A percentile compares a stretch with the other conserved stretches of the same genome.
Evolutionary conservation across 1,140 invertebrate genomes (phyloP).

Genomic region (Palaemon carinicauda): DNA sequence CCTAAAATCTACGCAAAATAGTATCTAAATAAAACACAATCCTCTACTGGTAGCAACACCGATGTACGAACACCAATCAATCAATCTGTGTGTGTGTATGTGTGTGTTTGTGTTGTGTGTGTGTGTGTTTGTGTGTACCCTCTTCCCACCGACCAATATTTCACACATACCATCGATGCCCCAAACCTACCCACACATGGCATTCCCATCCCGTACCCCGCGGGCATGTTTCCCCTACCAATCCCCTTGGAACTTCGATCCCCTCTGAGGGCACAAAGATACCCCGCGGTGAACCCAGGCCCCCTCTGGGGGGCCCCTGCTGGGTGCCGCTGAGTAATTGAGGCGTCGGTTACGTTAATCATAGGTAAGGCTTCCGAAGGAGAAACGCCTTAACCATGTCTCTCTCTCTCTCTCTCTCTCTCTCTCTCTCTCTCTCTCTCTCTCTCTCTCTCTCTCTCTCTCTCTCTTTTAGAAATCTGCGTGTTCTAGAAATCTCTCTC

Average conservation of each 20-base stretch:
- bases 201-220: neutral
- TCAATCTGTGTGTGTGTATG: too few relatives aligned
- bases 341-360: slow-evolving; percentile 38
- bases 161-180: too few relatives aligned
- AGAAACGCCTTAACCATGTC: neutral
- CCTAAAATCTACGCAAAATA: too few relatives aligned
- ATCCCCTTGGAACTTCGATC: neutral
- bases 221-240: neutral
- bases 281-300: neutral
- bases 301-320: slow-evolving; percentile 17
- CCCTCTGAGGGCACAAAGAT: slow-evolving; percentile 11
- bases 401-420: neutral
- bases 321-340: slow-evolving; percentile 35
- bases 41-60: too few relatives aligned
- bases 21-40: too few relatives aligned
- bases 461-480: too few relatives aligned
- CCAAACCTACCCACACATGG: too few relatives aligned
- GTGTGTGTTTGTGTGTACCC: too few relatives aligned
- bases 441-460: neutral
- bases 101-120: too few relatives aligned
- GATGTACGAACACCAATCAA: too few relatives aligned
- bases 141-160: too few relatives aligned
- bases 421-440: neutral
- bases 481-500: too few relatives aligned
- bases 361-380: slow-evolving; percentile 15